Evolutionary conservation across 2,797 vertebrate genomes (phyloP).

Genomic region (Furcifer pardalis): DNA sequence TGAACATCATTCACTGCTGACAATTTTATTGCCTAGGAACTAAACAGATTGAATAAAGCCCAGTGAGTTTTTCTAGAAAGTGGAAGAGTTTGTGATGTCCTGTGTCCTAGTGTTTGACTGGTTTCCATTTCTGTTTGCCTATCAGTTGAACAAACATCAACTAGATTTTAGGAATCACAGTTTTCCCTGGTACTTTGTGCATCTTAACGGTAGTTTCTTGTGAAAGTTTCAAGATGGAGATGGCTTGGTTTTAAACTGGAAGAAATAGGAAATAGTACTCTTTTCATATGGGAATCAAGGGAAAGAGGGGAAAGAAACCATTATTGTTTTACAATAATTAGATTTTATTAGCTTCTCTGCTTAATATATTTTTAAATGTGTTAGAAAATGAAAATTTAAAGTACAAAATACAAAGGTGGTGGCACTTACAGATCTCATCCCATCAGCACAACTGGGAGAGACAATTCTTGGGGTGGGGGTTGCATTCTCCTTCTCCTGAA

Average conservation of each 20-base stretch:
- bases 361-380: conserved; percentile 7
- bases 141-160: not conserved
- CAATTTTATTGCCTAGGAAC: too few relatives aligned
- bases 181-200: not conserved
- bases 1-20: too few relatives aligned
- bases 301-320: not conserved
- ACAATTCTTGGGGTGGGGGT: too few relatives aligned
- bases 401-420: not conserved
- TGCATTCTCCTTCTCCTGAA: not conserved
- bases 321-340: conserved; percentile 17
- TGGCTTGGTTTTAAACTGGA: conserved; percentile 16
- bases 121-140: not conserved
- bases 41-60: not conserved
- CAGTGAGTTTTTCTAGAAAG: not conserved
- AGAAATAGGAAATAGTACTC: not conserved
- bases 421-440: not conserved
- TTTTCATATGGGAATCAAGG: conserved; percentile 31
- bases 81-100: not conserved
- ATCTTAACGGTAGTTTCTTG: conserved; percentile 12
- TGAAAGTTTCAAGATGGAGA: not conserved
- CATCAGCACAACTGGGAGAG: not conserved
- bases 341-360: conserved; percentile 21
- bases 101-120: not conserved
- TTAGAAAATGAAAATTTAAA: conserved; percentile 11
- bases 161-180: not conserved